These are phyloP conservation scores for Chouioia cunea DNA, from an alignment of 2,888 invertebrate species.

Conservation along the genomic window DNA sequence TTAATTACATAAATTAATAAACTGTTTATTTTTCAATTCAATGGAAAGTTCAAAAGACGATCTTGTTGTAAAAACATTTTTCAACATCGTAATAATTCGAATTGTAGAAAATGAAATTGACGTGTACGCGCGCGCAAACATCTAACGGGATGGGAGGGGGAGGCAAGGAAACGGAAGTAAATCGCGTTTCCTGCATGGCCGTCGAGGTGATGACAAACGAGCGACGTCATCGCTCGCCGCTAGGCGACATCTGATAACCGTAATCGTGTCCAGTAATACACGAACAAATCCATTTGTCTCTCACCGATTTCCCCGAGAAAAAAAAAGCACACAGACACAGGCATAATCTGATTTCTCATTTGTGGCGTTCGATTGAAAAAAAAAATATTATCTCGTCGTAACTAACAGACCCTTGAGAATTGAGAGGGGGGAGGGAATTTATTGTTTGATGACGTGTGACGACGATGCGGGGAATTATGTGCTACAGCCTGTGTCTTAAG, in stretches of 20 bases:
- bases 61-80: no score
- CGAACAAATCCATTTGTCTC: conserved; percentile 33
- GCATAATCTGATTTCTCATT: no score
- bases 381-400: conserved; percentile 28
- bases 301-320: conserved; percentile 32
- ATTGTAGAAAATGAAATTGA: no score
- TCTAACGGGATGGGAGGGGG: conserved; percentile 47
- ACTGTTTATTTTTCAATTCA: no score
- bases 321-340: neutral
- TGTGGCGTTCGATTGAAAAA: neutral
- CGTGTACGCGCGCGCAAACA: no score
- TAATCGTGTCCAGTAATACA: conserved; percentile 60
- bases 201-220: conserved; percentile 68
- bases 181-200: conserved; percentile 64
- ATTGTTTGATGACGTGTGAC: no score
- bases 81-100: no score
- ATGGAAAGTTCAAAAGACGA: no score
- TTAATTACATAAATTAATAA: no score
- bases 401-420: neutral
- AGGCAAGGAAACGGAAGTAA: conserved; percentile 63
- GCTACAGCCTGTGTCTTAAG: no score
- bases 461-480: no score
- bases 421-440: no score
- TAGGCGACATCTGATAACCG: conserved; percentile 66
- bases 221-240: conserved; percentile 58